Evolutionary conservation across 2,888 invertebrate species (phyloP), one percentile per base, ranked within the genome.

Genomic region (Athalia cordata): DNA sequence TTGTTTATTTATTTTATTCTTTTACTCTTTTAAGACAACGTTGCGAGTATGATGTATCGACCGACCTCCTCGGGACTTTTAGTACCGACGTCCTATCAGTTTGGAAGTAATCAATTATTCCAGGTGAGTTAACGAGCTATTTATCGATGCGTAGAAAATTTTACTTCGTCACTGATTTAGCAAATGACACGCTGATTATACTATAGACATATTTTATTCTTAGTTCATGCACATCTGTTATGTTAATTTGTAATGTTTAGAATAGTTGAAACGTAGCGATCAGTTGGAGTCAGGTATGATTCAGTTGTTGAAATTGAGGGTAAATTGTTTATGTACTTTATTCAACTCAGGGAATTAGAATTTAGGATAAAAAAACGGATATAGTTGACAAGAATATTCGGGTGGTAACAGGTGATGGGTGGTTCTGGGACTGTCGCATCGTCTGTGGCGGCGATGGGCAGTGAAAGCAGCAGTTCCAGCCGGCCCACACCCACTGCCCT

Each of bases 11-110:
- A 11, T 74, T 72, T 15, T 75, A 64, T 70, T 59, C 59, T 78
- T 77, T 66, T 77, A 66, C 8, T 78, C 55, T 15, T 57, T 77
- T 74, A 79, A 89, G 90, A 90, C 76, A 89, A 88, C 81, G 86
- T 88, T 78, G 81, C 90, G 85, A 94, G 93, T 76, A 94, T 95
- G 90, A 93, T 95, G 91, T 94, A 95, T 85, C 93, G 95, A 90
- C 94, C 94, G 83, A 92, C 92, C 80, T 92, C 92, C 43, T 92
- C 92, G 67, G 91, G 92, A 79, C 91, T 93, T 66, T 87, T 92
- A 83, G 91, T 93, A 78, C 92, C 93, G 11, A 92, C 93, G 8
- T 92, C 92, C 79, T 94, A 93, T 87, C 93, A 93, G 82, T 90
- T 93, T 81, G 90, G 92, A 82, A 92, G 92, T 82, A 93, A 93